Conservation (phyloP, 2,888 invertebrate genomes). For the Philaethria dido region DNA sequence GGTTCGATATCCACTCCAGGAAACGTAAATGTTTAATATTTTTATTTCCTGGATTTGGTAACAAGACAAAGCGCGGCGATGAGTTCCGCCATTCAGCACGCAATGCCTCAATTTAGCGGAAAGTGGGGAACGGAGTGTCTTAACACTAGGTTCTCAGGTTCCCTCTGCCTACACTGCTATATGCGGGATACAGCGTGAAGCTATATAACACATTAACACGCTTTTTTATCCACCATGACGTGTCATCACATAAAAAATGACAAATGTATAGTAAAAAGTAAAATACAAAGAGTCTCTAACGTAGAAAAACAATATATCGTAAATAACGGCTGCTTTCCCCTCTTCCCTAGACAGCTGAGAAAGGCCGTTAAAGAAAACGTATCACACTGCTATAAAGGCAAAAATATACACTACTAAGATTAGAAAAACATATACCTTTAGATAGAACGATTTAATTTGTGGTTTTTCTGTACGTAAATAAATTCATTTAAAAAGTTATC, state of each 20-base stretch:
- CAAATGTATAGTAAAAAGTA: constrained; percentile 2
- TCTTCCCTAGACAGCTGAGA: constrained; percentile 11
- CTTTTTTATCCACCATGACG: neutral
- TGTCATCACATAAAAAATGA: constrained; percentile 1
- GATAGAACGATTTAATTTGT: neutral
- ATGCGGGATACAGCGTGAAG: too few relatives aligned
- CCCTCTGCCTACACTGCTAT: too few relatives aligned
- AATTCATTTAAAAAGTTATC: too few relatives aligned
- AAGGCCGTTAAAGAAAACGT: constrained; percentile 19
- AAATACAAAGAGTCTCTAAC: constrained; percentile 10
- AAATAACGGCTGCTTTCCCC: constrained; percentile 11
- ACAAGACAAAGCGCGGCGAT: too few relatives aligned
- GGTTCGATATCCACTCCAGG: too few relatives aligned
- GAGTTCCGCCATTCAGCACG: too few relatives aligned
- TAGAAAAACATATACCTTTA: constrained; percentile 2
- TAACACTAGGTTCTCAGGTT: too few relatives aligned
- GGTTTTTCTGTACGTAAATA: neutral
- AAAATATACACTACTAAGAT: constrained; percentile 15
- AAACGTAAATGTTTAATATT: too few relatives aligned
- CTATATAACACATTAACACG: neutral
- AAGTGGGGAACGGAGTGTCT: too few relatives aligned
- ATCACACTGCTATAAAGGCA: constrained; percentile 10
- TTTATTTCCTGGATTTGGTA: too few relatives aligned
- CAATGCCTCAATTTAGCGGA: too few relatives aligned
- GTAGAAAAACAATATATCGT: constrained; percentile 8